A percentile compares a stretch with the other conserved stretches of the same genome.
Conservation (phyloP, 1,140 invertebrate genomes). For the Papilio helenus region DNA sequence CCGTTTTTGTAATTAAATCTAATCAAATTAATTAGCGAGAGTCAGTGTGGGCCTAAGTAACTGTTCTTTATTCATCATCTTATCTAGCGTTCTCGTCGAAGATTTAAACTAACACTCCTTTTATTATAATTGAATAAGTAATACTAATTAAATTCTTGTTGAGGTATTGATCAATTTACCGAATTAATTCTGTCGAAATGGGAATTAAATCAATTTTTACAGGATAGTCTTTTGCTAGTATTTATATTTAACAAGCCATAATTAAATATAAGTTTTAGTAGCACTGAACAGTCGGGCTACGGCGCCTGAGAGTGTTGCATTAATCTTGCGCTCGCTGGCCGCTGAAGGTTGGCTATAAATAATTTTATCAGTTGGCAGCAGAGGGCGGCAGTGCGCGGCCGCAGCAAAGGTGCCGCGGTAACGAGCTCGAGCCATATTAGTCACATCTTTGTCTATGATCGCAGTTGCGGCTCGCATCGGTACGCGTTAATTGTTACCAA, state of each 20-base stretch:
- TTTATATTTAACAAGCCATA: not conserved
- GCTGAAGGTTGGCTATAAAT: conserved; percentile 17
- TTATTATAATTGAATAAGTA: too few relatives aligned
- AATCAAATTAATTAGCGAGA: conserved; percentile 1
- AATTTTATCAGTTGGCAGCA: not conserved
- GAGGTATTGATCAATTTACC: too few relatives aligned
- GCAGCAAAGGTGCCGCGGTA: conserved; percentile 32
- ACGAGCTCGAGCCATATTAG: conserved; percentile 23
- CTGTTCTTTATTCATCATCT: not conserved
- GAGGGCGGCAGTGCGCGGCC: not conserved
- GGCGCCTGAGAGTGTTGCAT: not conserved
- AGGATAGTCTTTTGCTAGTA: not conserved
- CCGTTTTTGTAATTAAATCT: not conserved
- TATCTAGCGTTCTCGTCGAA: too few relatives aligned
- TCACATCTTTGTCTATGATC: conserved; percentile 37
- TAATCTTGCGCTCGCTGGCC: not conserved
- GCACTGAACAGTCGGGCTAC: not conserved
- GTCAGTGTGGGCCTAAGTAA: not conserved
- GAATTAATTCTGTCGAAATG: too few relatives aligned
- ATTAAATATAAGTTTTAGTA: not conserved
- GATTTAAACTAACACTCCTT: too few relatives aligned
- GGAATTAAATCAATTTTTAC: too few relatives aligned
- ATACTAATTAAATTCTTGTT: too few relatives aligned
- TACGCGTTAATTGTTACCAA: conserved; percentile 27
- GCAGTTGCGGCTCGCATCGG: not conserved